These are phyloP conservation scores for Drosophila eohydei DNA, from an alignment of 2,888 invertebrate species.

Conservation along the genomic window DNA sequence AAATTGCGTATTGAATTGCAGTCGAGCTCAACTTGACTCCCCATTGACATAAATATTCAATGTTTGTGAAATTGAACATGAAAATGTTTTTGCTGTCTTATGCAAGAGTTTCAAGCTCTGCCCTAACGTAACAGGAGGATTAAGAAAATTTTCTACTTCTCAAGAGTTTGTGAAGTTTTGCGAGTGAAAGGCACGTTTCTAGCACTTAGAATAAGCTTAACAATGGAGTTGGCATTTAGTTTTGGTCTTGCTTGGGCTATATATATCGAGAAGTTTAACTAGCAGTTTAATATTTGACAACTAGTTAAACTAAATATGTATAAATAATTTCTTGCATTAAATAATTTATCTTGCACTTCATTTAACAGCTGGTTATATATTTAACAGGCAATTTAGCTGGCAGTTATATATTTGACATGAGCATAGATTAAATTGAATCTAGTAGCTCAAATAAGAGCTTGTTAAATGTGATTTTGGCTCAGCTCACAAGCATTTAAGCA, in stretches of 20 bases:
- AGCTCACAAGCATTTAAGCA: not conserved
- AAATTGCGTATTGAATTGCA: constrained; percentile 65
- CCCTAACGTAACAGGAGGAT: not conserved
- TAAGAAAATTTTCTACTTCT: not conserved
- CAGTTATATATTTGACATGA: not conserved
- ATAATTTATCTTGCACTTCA: too few relatives aligned
- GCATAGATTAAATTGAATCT: too few relatives aligned
- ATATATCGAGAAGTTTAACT: not conserved
- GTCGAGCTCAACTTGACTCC: constrained; percentile 13
- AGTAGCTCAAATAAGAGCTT: too few relatives aligned
- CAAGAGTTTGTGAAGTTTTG: constrained; percentile 1
- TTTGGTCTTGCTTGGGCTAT: not conserved
- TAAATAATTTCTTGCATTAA: too few relatives aligned
- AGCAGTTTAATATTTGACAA: too few relatives aligned
- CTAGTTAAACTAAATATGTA: too few relatives aligned
- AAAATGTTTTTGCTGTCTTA: constrained; percentile 11
- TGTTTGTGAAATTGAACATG: constrained; percentile 13
- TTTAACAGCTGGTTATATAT: not conserved
- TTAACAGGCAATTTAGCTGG: not conserved
- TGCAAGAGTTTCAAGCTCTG: not conserved
- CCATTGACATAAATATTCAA: constrained; percentile 3
- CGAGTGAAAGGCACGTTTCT: not conserved
- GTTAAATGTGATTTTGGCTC: too few relatives aligned
- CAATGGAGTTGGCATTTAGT: not conserved
- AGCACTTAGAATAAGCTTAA: not conserved